Evolutionary conservation across 1,140 invertebrate genomes (phyloP).

Genomic region (honey bee (Apis mellifera)): DNA sequence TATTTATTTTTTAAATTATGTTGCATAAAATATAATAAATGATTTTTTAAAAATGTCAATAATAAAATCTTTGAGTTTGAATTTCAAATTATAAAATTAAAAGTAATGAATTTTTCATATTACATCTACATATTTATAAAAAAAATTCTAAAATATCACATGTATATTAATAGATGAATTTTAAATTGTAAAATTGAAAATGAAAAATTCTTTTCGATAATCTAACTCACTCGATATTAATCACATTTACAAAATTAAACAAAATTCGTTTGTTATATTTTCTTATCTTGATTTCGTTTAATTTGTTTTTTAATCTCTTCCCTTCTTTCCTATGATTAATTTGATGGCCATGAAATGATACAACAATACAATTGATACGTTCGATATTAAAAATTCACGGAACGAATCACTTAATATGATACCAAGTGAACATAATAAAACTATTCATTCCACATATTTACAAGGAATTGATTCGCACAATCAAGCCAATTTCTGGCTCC

Average conservation of each 20-base stretch:
- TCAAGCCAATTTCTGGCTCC: constrained; percentile 35
- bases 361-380: neutral
- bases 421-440: neutral
- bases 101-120: too few species aligned
- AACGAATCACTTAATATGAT: neutral
- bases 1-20: neutral
- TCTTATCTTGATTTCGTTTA: neutral
- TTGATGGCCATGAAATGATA: neutral
- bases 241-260: neutral
- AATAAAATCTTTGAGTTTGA: too few species aligned
- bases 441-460: constrained; percentile 16
- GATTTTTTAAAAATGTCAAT: too few species aligned
- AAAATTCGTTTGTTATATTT: neutral
- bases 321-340: neutral
- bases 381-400: neutral
- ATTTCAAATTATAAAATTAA: too few species aligned
- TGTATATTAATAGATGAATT: too few species aligned
- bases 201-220: too few species aligned
- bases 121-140: too few species aligned
- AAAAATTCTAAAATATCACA: too few species aligned
- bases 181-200: too few species aligned
- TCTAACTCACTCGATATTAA: too few species aligned
- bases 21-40: neutral
- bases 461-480: constrained; percentile 50
- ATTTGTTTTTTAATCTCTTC: too few species aligned